Conservation (phyloP, 2,113 vertebrate genomes). For the Struthidea cinerea region DNA sequence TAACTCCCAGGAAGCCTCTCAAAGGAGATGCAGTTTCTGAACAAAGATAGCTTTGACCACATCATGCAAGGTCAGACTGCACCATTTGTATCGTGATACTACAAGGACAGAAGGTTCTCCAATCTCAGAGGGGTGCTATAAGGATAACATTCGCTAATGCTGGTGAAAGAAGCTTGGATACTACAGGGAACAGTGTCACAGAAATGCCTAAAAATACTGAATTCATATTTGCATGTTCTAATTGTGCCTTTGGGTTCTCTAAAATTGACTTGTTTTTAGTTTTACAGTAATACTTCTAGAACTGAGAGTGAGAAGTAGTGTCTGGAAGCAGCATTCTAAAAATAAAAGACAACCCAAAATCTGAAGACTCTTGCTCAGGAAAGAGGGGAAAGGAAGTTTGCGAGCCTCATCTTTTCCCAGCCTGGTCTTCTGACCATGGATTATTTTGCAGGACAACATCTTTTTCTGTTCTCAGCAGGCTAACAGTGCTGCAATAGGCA, state of each 20-base stretch:
- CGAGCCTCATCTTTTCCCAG: not conserved
- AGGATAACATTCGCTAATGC: not conserved
- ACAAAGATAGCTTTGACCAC: not conserved
- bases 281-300: not conserved
- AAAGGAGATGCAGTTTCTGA: not conserved
- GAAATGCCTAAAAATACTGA: conserved; percentile 21
- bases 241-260: conserved; percentile 53
- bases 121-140: not conserved
- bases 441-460: not conserved
- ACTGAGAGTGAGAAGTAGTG: not conserved
- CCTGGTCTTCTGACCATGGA: not conserved
- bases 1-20: not conserved
- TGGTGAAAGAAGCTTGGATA: not conserved
- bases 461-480: not conserved
- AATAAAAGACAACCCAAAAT: not conserved
- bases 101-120: not conserved
- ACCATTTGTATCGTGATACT: not conserved
- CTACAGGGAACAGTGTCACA: not conserved
- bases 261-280: conserved; percentile 42
- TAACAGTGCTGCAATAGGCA: not conserved
- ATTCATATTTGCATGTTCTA: not conserved
- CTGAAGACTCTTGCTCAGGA: not conserved
- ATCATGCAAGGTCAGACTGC: not conserved
- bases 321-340: not conserved
- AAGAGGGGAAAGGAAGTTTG: not conserved